Percentiles rank a stretch among this genome's conserved stretches.
These are phyloP conservation scores for Nasonovia ribisnigri DNA, from an alignment of 2,888 invertebrate species.

Conservation along the genomic window DNA sequence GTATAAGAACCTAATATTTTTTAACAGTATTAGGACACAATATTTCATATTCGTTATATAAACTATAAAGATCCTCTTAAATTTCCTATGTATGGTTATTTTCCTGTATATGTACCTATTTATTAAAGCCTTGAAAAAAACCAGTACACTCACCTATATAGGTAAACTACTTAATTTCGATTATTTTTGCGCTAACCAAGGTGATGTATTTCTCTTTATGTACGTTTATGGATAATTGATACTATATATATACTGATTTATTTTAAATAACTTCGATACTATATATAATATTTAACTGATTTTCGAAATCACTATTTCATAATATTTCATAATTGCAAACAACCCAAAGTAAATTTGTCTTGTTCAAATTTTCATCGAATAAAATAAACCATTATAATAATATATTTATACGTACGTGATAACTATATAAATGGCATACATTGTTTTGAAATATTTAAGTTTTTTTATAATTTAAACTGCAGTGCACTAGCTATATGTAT, in stretches of 20 bases:
- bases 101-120: neutral
- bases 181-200: constrained; percentile 17
- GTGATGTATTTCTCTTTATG: neutral
- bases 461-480: neutral
- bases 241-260: neutral
- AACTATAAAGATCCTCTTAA: constrained; percentile 4
- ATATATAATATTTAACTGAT: neutral
- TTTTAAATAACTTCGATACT: neutral
- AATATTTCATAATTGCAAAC: neutral
- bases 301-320: neutral
- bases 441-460: neutral
- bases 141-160: constrained; percentile 14
- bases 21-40: neutral
- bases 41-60: neutral
- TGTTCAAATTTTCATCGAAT: neutral
- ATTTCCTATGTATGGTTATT: neutral
- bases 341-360: neutral
- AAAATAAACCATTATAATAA: neutral
- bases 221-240: neutral
- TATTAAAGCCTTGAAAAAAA: constrained; percentile 41
- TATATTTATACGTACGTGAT: neutral
- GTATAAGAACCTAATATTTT: neutral
- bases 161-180: constrained; percentile 4
- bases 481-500: too few relatives aligned
- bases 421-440: neutral